Evolutionary conservation across 2,888 invertebrate genomes (phyloP), one percentile per base, ranked within the genome.

Genomic region (Hetaerina titia): DNA sequence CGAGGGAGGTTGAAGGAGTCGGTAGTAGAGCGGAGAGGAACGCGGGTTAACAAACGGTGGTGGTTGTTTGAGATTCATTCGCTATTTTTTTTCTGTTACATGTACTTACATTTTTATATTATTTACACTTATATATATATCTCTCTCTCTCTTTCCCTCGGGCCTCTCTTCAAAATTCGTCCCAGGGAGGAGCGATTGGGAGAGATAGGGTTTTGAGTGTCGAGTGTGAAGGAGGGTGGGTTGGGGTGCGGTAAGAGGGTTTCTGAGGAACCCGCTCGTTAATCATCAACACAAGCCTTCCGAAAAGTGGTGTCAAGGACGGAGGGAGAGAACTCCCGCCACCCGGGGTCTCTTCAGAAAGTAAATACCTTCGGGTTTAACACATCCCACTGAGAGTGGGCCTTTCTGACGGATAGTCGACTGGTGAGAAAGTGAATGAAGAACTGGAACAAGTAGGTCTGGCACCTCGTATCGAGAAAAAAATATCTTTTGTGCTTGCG

Each of bases 161-260:
- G n/a, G 6, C 1, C n/a, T 69, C 69, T 69, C n/a, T 69, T n/a
- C 22, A 4, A 9, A n/a, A 69, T n/a, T 69, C n/a, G 22, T 11
- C 69, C 69, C 69, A n/a, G n/a, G n/a, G n/a, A 9, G 4, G 5
- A n/a, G 2, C 69, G 69, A n/a, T 22, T n/a, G 19, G n/a, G 6
- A 1, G 69, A 69, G 69, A n/a, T 22, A n/a, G 69, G n/a, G 69
- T n/a, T n/a, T n/a, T n/a, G n/a, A 69, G 6, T 8, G n/a, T 22
- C 9, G n/a, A 22, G 69, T 17, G 69, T n/a, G 45, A 45, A 17
- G 81, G 81, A 81, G 81, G 81, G 81, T 81, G 81, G 81, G 81
- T 81, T 81, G 81, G 81, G 81, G 81, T 81, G 81, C 81, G 81
- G 81, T 81, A 81, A 31, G 11, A 31, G 81, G 81, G 81, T 81